Percentiles rank a stretch among this genome's conserved stretches.
Evolutionary conservation across 2,888 invertebrate species (phyloP).

Genomic region (Pyrgus malvae): DNA sequence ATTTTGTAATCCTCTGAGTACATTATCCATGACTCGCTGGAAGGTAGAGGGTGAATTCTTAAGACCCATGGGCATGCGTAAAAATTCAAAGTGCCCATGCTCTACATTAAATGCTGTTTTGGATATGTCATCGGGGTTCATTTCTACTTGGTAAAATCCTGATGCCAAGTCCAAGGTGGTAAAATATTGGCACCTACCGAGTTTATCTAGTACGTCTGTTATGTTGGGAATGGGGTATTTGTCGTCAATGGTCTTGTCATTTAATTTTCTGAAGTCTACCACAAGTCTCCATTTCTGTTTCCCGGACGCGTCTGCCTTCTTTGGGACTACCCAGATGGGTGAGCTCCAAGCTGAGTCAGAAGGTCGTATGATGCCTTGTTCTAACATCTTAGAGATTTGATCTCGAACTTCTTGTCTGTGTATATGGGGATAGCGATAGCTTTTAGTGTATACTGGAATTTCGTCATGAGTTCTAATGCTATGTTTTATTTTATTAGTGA

Average conservation of each 20-base stretch:
- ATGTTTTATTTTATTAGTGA: conserved; percentile 20
- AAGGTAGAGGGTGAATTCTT: conserved; percentile 41
- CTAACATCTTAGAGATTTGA: conserved; percentile 35
- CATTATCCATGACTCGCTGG: conserved; percentile 43
- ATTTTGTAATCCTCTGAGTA: conserved; percentile 38
- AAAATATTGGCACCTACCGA: conserved; percentile 33
- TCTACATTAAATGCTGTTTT: conserved; percentile 43
- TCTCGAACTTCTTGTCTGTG: conserved; percentile 31
- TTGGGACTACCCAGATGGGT: conserved; percentile 48
- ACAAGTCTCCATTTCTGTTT: conserved; percentile 35
- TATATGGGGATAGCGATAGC: conserved; percentile 31
- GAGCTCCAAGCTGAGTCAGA: conserved; percentile 42
- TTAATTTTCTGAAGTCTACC: conserved; percentile 36
- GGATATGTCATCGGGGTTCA: conserved; percentile 30
- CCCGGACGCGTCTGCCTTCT: conserved; percentile 41
- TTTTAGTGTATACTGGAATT: conserved; percentile 32
- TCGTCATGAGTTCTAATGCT: conserved; percentile 24
- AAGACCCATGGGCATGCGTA: conserved; percentile 40
- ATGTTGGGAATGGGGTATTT: conserved; percentile 40
- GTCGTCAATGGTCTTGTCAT: conserved; percentile 37
- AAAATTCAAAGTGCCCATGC: conserved; percentile 39
- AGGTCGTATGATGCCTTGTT: conserved; percentile 41
- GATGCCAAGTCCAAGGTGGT: conserved; percentile 33
- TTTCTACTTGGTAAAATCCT: conserved; percentile 32
- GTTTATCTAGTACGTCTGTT: conserved; percentile 36